phyloP scores from a whole-genome alignment of 2,113 vertebrate genomes.

The Menura novaehollandiae region DNA sequence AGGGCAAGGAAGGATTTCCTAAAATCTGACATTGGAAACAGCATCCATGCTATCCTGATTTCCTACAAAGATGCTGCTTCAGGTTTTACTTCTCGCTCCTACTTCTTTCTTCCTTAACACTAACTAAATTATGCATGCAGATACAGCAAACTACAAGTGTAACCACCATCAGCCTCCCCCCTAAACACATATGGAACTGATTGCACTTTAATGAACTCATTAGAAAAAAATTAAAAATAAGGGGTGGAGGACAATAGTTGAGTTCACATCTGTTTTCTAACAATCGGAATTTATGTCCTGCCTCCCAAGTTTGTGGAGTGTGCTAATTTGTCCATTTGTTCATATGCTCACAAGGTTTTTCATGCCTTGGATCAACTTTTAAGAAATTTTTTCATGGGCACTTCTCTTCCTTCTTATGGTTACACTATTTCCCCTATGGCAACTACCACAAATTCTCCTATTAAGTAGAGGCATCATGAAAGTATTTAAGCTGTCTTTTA shows the following conservation, averaged over 20 bases:
- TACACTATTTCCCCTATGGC: neutral
- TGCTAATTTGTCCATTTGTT: neutral
- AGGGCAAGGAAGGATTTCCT: neutral
- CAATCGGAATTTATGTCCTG: neutral
- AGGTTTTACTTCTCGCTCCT: neutral
- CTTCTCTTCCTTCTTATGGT: neutral
- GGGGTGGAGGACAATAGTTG: neutral
- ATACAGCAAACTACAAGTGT: neutral
- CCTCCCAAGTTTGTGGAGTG: neutral
- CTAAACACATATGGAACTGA: neutral
- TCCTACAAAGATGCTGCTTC: neutral
- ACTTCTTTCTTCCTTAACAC: neutral
- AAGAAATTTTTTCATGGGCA: neutral
- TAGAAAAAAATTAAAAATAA: neutral
- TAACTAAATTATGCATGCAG: neutral
- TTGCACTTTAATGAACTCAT: neutral
- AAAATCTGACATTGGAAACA: neutral
- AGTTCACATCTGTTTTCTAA: slow-evolving; percentile 14
- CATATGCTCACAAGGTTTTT: neutral
- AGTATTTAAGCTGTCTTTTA: neutral
- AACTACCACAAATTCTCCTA: neutral
- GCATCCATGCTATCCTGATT: neutral
- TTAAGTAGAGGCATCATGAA: neutral
- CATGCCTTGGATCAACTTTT: neutral
- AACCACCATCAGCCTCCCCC: neutral